Base-by-base conservation (phyloP, 2,797 vertebrate species). In the Alectoris magna region DNA sequence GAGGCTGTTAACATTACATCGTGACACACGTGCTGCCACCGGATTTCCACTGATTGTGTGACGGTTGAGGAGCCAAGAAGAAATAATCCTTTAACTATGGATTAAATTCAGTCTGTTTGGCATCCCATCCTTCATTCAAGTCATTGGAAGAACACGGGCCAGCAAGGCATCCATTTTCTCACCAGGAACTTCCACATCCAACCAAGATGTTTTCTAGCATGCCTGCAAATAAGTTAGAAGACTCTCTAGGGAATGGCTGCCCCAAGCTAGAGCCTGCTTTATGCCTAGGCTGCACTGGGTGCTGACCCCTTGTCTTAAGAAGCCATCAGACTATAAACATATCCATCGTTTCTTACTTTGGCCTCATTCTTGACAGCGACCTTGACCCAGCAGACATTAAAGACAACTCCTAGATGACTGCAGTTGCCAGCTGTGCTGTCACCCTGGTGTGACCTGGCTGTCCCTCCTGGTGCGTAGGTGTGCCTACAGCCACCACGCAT, bases 1-100 rank as follows among this genome's bases (percentile, higher is more conserved):
- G 43, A 86, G 43, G 67, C 66, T 90, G 80, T 78, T 93, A 91
- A 87, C 88, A 75, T 64, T 76, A 58, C 87, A 87, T 90, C 91
- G 68, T 84, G 87, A 93, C 89, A 94, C 77, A 77, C 1, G 16
- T 34, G 68, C 70, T 63, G 91, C 91, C 62, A 72, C 55, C 44
- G 66, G 41, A 21, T 85, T 94, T 95, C 63, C 73, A 78, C 6
- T 9, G 48, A 84, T 74, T 55, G 49, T 16, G 46, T n/a, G 53
- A 46, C 6, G 80, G 70, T 29, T 75, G 59, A 79, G n/a, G 41
- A 92, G 80, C 79, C 85, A 94, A 89, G 39, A 43, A 38, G 11
- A 92, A 94, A 73, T 84, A 94, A 91, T 91, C 85, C 56, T 84
- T 89, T 88, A 88, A 84, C 64, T 49, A 55, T 2, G 2, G 76